Percentiles rank a stretch among this genome's conserved stretches.
Conservation (phyloP, 2,888 invertebrate genomes). For the Apamea sordens region DNA sequence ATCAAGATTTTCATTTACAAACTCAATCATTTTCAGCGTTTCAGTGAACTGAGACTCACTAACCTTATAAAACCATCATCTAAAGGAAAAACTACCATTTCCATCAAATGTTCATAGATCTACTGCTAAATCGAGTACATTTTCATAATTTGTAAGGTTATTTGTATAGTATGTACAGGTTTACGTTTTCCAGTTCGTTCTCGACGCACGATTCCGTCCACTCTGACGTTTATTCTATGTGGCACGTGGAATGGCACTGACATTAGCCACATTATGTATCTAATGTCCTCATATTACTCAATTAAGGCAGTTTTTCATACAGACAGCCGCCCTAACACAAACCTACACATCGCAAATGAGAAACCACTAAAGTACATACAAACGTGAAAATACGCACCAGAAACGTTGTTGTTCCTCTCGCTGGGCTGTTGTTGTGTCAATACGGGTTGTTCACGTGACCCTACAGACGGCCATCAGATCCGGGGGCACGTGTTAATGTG, state of each 20-base stretch:
- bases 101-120: constrained; percentile 10
- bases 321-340: constrained; percentile 35
- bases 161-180: constrained; percentile 22
- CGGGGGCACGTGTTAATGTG: constrained; percentile 60
- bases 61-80: neutral
- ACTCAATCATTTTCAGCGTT: constrained; percentile 8
- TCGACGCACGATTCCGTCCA: constrained; percentile 27
- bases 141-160: constrained; percentile 38
- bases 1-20: constrained; percentile 5
- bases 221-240: constrained; percentile 50
- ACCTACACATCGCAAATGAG: constrained; percentile 59
- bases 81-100: neutral
- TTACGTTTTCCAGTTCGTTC: constrained; percentile 41
- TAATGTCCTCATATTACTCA: constrained; percentile 35
- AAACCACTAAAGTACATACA: constrained; percentile 67
- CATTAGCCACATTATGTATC: constrained; percentile 44
- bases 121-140: neutral
- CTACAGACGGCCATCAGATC: constrained; percentile 71
- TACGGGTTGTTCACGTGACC: constrained; percentile 68
- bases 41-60: constrained; percentile 8
- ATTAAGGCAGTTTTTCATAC: constrained; percentile 49
- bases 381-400: constrained; percentile 64
- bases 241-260: constrained; percentile 61
- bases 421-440: constrained; percentile 39
- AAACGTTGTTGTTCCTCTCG: constrained; percentile 53